phyloP scores from a whole-genome alignment of 2,113 vertebrate species.

The Reinhardtius hippoglossoides region DNA sequence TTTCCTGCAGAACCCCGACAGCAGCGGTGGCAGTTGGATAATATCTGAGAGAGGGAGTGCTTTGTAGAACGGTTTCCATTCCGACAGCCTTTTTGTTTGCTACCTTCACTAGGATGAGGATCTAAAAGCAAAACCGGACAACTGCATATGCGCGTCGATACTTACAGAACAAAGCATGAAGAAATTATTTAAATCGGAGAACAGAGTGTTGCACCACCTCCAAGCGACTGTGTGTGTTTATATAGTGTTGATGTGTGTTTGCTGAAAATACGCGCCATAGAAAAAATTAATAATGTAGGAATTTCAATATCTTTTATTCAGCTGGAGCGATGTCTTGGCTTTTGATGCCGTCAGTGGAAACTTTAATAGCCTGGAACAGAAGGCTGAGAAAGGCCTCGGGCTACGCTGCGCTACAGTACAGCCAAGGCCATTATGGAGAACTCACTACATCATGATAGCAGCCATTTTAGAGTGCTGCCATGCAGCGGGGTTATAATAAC shows the following conservation, averaged over 20 bases:
- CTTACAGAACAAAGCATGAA: slow-evolving; percentile 10
- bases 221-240: not conserved
- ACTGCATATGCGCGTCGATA: slow-evolving; percentile 18
- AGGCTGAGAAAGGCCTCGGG: slow-evolving; percentile 65
- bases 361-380: slow-evolving; percentile 75
- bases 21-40: not conserved
- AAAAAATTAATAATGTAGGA: slow-evolving; percentile 77
- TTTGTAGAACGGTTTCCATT: slow-evolving; percentile 40
- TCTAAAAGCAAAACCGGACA: slow-evolving; percentile 49
- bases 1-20: slow-evolving; percentile 29
- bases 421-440: slow-evolving; percentile 78
- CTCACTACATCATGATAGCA: slow-evolving; percentile 75
- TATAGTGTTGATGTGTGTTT: slow-evolving; percentile 16
- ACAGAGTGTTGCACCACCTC: slow-evolving; percentile 14
- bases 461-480: slow-evolving; percentile 78
- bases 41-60: slow-evolving; percentile 10
- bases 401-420: slow-evolving; percentile 49
- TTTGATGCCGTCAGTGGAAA: slow-evolving; percentile 72
- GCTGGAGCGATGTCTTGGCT: slow-evolving; percentile 50
- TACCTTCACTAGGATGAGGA: slow-evolving; percentile 8
- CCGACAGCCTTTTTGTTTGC: slow-evolving; percentile 49
- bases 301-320: slow-evolving; percentile 76
- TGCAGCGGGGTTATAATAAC: slow-evolving; percentile 82
- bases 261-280: slow-evolving; percentile 27
- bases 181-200: slow-evolving; percentile 40